Evolutionary conservation across 2,113 vertebrate species (phyloP), one percentile per base, ranked within the genome.

Genomic region (Verasper variegatus): DNA sequence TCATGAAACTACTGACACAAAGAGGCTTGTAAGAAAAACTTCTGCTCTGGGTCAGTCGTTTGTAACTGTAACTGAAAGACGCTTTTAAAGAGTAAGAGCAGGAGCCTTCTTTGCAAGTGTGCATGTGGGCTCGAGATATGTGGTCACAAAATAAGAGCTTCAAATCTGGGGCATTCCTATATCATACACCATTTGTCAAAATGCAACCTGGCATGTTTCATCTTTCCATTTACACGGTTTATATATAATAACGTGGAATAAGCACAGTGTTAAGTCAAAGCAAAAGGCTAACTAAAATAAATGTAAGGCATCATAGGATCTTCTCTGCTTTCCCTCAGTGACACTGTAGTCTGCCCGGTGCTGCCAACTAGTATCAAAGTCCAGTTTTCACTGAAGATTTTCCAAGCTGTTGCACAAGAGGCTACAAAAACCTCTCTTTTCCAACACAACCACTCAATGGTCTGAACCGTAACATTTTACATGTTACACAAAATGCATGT

Each of bases 361-460:
- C 68, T 88, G 88, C 90, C 90, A 93, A 88, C 82, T 88, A 57
- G 72, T 90, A 63, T 76, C 93, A 94, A 94, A 94, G 93, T 94
- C 93, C 93, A 90, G 63, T 66, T 86, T 76, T 73, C 55, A 72
- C 66, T 77, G 76, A 84, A 75, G 70, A 74, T 47, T 88, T 89
- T 91, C 81, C 88, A 85, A 71, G 64, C 68, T 56, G 70, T 91
- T 94, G 87, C 64, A 55, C 86, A 94, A 92, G 49, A 86, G 75
- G 8, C 64, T 55, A 76, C 27, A 37, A 58, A 74, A 63, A 27
- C 2, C 26, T 12, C 27, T 67, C 26, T 31, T 20, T 45, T 9
- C 61, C 68, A 60, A 65, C 70, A 74, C 67, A 64, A 27, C 47
- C 14, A 40, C 11, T 77, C 40, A 57, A 21, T 54, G n/a, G 5